Evolutionary conservation across 2,113 vertebrate species (phyloP).

Genomic region (Toxotes jaculatrix): DNA sequence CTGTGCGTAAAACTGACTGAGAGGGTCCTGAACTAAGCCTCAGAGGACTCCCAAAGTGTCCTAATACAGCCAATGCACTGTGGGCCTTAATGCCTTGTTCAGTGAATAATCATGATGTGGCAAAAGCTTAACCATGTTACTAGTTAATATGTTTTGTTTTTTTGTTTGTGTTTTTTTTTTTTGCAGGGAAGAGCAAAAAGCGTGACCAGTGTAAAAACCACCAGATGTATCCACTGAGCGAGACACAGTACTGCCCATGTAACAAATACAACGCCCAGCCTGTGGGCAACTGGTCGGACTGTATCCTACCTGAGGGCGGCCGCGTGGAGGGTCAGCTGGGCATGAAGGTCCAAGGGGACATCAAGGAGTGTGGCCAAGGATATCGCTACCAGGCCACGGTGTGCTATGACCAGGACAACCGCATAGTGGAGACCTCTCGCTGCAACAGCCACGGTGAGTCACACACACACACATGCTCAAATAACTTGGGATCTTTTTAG

Average conservation of each 20-base stretch:
- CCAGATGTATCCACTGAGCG: slow-evolving; percentile 91
- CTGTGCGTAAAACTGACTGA: background rate
- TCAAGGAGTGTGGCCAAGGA: slow-evolving; percentile 96
- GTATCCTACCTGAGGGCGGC: slow-evolving; percentile 92
- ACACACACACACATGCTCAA: background rate
- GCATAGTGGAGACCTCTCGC: slow-evolving; percentile 93
- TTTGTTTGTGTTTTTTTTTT: background rate
- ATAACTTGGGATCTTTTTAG: background rate
- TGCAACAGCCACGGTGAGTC: slow-evolving; percentile 96
- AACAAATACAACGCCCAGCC: slow-evolving; percentile 97
- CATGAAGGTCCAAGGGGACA: slow-evolving; percentile 92
- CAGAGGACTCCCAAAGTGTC: background rate
- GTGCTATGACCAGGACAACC: slow-evolving; percentile 94
- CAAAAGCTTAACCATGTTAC: background rate
- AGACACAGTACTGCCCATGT: slow-evolving; percentile 96
- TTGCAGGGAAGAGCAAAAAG: slow-evolving; percentile 96
- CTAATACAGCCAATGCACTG: background rate
- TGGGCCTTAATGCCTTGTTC: background rate
- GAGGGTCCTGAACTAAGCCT: background rate
- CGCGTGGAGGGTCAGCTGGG: slow-evolving; percentile 88
- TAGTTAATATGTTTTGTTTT: background rate
- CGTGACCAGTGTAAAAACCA: slow-evolving; percentile 95
- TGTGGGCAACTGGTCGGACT: slow-evolving; percentile 98
- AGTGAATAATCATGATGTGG: background rate
- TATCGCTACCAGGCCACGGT: slow-evolving; percentile 97